Evolutionary conservation across 2,113 vertebrate species (phyloP), one percentile per base, ranked within the genome.

Genomic region (Sturnus vulgaris): DNA sequence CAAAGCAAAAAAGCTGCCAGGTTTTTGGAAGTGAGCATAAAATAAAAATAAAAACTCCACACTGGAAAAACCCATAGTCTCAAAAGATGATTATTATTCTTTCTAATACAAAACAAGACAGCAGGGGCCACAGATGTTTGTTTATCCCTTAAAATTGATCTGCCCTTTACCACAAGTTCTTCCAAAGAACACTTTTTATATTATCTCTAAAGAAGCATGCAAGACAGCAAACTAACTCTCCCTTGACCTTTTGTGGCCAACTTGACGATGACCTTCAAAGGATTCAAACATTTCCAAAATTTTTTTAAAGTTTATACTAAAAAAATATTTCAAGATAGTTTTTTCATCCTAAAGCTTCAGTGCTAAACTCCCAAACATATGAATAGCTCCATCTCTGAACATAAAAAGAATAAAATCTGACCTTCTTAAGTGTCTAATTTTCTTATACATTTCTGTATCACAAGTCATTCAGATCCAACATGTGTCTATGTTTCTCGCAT

Each of bases 131-230:
- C 84, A 95, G 93, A 53, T 93, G 77, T 98, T 97, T 97, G 81
- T 96, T 96, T 96, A 95, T 84, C 88, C 55, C 57, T 84, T 85
- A 87, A 95, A 97, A 98, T 97, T 96, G 85, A 88, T 97, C 95
- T 78, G 96, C 79, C 93, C 92, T 97, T 97, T 94, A 86, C 47
- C 0, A 4, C 31, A 86, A 95, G 87, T 90, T 93, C 86, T 94
- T 92, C 82, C 59, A 95, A 95, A 80, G 88, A 95, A 94, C 5
- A 64, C n/a, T 52, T 90, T 55, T 90, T 63, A 49, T 35, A 91
- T 95, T 95, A 60, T 93, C 92, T 86, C 90, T 94, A 84, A 95
- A 90, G 83, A 76, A 90, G 64, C 31, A 66, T n/a, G 39, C 80
- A 50, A 61, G 52, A 93, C 49, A 77, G 71, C 69, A 81, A 85